Conservation (phyloP, 2,888 invertebrate species). For the Cheilosia soror region DNA sequence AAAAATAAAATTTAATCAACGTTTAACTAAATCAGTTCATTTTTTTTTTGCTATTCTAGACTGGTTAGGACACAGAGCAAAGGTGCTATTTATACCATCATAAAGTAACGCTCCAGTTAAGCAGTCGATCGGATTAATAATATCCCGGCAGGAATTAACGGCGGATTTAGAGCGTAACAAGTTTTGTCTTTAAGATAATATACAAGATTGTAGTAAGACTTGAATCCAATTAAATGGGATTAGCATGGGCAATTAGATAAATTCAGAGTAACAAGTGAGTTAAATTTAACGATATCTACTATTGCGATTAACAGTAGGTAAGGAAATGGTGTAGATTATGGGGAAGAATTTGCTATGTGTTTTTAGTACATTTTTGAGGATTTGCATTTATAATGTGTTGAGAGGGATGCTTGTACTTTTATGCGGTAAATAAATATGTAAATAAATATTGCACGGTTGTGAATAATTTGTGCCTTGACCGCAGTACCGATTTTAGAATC, state of each 20-base stretch:
- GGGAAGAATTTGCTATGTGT: background rate
- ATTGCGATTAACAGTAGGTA: background rate
- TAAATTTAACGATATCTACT: background rate
- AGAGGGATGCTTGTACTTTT: background rate
- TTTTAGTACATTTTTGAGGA: background rate
- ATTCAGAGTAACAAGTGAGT: background rate
- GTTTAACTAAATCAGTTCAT: slow-evolving; percentile 24
- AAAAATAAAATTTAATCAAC: slow-evolving; percentile 31
- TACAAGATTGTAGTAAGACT: background rate
- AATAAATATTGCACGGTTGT: no score
- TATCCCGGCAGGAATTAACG: slow-evolving; percentile 7
- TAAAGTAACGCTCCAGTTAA: slow-evolving; percentile 28
- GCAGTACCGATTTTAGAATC: no score
- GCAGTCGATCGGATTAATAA: slow-evolving; percentile 21
- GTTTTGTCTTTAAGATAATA: slow-evolving; percentile 3
- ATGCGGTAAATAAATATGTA: no score
- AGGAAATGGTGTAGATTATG: background rate
- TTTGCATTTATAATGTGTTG: background rate
- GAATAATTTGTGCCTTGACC: no score
- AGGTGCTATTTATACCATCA: slow-evolving; percentile 30
- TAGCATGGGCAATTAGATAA: slow-evolving; percentile 20
- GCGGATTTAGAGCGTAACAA: slow-evolving; percentile 16
- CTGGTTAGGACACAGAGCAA: background rate
- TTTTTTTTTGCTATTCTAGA: slow-evolving; percentile 1
- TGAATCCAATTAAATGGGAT: slow-evolving; percentile 10